These are phyloP conservation scores for Frieseomelitta varia DNA, from an alignment of 1,140 invertebrate species.

Conservation along the genomic window DNA sequence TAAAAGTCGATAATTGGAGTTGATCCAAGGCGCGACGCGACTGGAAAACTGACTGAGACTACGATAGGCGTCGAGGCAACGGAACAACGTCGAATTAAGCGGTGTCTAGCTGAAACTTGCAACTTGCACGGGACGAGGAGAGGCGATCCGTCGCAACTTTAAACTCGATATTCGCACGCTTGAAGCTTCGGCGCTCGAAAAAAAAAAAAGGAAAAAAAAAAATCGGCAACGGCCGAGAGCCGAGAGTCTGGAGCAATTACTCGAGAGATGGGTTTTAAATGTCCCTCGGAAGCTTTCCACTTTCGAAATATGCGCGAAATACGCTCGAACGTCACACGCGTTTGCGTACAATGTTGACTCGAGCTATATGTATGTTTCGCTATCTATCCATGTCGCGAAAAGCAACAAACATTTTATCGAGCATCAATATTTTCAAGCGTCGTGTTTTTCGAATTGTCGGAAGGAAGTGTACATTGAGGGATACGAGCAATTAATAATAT, in stretches of 20 bases:
- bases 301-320: background rate
- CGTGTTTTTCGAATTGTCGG: background rate
- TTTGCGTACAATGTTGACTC: background rate
- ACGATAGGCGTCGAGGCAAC: constrained; percentile 13
- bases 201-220: constrained; percentile 22
- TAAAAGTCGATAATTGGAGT: constrained; percentile 42
- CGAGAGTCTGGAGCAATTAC: background rate
- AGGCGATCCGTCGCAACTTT: constrained; percentile 42
- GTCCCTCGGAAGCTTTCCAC: background rate
- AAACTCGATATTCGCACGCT: constrained; percentile 16
- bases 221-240: background rate
- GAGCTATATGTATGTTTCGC: background rate
- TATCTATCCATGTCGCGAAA: background rate
- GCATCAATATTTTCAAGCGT: background rate
- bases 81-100: constrained; percentile 39
- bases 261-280: background rate
- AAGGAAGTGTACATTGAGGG: background rate
- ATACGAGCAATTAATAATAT: background rate
- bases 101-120: constrained; percentile 32
- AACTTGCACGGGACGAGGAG: background rate
- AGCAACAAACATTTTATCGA: background rate
- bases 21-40: constrained; percentile 18
- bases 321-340: background rate
- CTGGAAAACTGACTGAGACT: constrained; percentile 15
- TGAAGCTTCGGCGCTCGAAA: background rate